Evolutionary conservation across 2,888 invertebrate species (phyloP), one percentile per base, ranked within the genome.

Genomic region (Latrodectus elegans): DNA sequence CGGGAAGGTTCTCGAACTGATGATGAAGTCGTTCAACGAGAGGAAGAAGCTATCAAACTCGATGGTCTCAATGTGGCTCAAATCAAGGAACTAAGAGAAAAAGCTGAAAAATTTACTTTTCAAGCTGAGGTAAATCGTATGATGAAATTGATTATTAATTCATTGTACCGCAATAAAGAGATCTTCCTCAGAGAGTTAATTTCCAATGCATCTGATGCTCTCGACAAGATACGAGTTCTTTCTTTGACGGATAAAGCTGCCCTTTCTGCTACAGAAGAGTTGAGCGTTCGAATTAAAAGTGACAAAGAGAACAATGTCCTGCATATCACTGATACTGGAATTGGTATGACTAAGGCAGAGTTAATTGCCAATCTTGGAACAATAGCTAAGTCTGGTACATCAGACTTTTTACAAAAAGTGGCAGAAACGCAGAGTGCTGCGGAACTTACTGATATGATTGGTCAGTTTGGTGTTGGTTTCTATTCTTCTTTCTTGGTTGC

Each of bases 141-240:
- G 98, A 99, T 99, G 99, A 99, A 99, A 93, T 95, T 99, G 88
- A 99, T 99, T 93, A 99, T 99, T 92, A 99, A 99, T 93, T 99
- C 99, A 11, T 94, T 99, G 11, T 99, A 99, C 93, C 95, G 98
- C 91, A 99, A 99, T 93, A 99, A 99, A 93, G 99, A 99, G 95
- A 99, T 99, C 91, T 99, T 98, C 95, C 94, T 99, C 89, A 94
- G 99, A 91, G 99, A 99, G 93, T 94, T 99, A 92, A 99, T 99
- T 91, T 99, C 99, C 0, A 99, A 99, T 93, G 99, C 98, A 0
- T 99, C 99, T 0, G 99, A 99, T 94, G 99, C 99, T 68, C 94
- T 99, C 90, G 99, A 99, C 93, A 99, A 99, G 93, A 98, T 99
- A 91, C 95, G 99, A 49, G 94, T 99, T 90, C 92, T 99, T 88